Evolutionary conservation across 2,113 vertebrate genomes (phyloP), one percentile per base, ranked within the genome.

Genomic region (Catharus minimus): DNA sequence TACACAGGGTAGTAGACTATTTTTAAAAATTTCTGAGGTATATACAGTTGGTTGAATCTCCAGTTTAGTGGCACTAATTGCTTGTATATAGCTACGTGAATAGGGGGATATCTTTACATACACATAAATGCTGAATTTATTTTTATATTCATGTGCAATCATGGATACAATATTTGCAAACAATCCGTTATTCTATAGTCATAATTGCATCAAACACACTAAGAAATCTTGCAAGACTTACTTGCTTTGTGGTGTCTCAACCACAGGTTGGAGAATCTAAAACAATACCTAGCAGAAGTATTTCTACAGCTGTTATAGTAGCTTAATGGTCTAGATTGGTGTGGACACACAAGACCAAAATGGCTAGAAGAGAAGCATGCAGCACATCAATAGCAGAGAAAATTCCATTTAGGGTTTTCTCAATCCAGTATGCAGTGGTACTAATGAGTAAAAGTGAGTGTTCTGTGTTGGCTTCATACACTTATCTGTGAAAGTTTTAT

Each of bases 21-120:
- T 89, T 61, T 27, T 38, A 95, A 95, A 96, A 80, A 91, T 90
- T 95, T 95, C 74, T 90, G 50, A 67, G 43, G 7, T 33, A 20
- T 55, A 43, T 26, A 62, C 4, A 49, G 28, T 83, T 77, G 53
- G 16, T 52, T 47, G 19, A 66, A 72, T 84, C 16, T 47, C 24
- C 56, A 26, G 2, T 49, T 26, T 11, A 52, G 33, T 36, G 14
- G 5, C 38, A 41, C 2, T 71, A 57, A 72, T 41, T 86, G 6
- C 2, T 27, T 21, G 9, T 36, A 20, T 32, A 27, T 8, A 62
- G 7, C 11, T 32, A 32, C 43, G 78, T 21, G 64, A 12, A 55
- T 19, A 76, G 15, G 11, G 8, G 23, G n/a, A 36, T 74, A 71
- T 43, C 21, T 67, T 19, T 39, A 38, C 1, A 7, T 27, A 15